Conservation (phyloP, 2,113 vertebrate genomes). For the Burhinus bistriatus region DNA sequence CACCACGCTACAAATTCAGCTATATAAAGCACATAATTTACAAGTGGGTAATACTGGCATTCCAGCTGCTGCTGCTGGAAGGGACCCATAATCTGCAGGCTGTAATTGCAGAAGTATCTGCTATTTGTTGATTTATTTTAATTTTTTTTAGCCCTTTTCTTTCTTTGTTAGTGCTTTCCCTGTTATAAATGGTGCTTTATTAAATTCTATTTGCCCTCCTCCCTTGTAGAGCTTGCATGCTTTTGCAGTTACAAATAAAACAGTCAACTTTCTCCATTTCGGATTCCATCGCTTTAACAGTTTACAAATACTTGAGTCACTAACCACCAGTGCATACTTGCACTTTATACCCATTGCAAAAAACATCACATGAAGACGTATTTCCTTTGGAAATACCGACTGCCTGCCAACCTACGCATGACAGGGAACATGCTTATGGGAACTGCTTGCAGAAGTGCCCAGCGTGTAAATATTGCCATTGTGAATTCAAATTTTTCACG, state of each 20-base stretch:
- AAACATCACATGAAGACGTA: rapidly evolving
- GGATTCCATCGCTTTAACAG: background rate
- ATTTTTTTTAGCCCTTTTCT: background rate
- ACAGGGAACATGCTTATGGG: background rate
- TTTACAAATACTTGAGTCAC: rapidly evolving
- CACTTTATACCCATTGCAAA: background rate
- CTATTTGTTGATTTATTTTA: background rate
- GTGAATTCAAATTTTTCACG: background rate
- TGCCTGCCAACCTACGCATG: rapidly evolving
- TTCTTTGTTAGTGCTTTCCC: background rate
- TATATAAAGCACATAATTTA: background rate
- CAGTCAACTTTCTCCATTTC: background rate
- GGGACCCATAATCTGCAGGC: background rate
- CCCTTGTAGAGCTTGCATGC: background rate
- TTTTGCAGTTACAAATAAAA: background rate
- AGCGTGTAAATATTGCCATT: background rate
- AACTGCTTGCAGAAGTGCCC: background rate
- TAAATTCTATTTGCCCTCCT: background rate
- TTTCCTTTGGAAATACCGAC: background rate
- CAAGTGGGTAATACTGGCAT: background rate
- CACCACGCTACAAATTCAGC: background rate
- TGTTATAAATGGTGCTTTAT: background rate
- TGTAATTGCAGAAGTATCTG: background rate
- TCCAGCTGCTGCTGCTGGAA: background rate
- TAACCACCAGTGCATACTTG: rapidly evolving